These are phyloP conservation scores for Drosophila testacea DNA, from an alignment of 2,888 invertebrate genomes.

Conservation along the genomic window DNA sequence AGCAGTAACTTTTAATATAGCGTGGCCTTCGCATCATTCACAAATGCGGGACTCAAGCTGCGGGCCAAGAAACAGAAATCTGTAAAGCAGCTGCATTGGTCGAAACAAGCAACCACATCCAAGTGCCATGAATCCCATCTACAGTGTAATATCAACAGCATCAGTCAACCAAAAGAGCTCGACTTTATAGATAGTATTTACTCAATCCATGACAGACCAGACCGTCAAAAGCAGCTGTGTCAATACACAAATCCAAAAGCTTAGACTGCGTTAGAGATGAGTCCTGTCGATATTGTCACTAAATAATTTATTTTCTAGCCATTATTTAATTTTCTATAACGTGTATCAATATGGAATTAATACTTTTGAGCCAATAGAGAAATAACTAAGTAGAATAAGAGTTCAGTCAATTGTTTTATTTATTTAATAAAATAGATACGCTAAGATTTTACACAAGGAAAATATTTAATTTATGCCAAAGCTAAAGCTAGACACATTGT, in stretches of 20 bases:
- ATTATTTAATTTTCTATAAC: no score
- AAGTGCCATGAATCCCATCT: slow-evolving; percentile 31
- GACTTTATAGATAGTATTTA: slow-evolving; percentile 33
- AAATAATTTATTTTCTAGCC: no score
- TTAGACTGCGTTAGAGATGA: slow-evolving; percentile 36
- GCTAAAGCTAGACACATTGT: no score
- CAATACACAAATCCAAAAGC: slow-evolving; percentile 31
- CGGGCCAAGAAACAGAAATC: slow-evolving; percentile 21
- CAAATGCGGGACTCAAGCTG: slow-evolving; percentile 26
- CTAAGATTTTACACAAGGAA: no score
- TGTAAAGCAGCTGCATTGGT: slow-evolving; percentile 28
- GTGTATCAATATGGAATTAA: no score
- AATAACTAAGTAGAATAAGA: no score
- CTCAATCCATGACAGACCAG: slow-evolving; percentile 33
- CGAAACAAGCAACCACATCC: slow-evolving; percentile 25
- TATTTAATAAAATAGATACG: no score
- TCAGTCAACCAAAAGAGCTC: slow-evolving; percentile 40
- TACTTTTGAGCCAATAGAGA: no score
- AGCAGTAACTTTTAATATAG: slow-evolving; percentile 50
- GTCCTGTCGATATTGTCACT: background rate
- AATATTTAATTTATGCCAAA: no score
- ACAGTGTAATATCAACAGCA: slow-evolving; percentile 30
- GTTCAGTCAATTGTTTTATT: no score
- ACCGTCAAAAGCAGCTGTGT: slow-evolving; percentile 32
- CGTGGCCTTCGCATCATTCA: slow-evolving; percentile 58